Evolutionary conservation across 2,888 invertebrate species (phyloP).

Genomic region (Orgyia antiqua): DNA sequence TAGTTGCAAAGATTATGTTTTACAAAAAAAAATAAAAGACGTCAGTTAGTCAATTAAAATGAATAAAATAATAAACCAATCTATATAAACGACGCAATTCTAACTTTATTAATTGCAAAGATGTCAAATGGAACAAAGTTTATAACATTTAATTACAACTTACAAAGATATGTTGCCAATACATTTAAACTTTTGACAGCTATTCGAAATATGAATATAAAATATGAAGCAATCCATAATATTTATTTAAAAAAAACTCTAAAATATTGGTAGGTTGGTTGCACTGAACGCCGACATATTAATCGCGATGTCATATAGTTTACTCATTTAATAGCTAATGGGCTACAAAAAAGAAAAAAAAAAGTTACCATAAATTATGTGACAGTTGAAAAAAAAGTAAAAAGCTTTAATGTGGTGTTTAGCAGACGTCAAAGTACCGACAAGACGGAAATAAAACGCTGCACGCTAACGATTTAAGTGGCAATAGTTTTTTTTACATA

Average conservation of each 20-base stretch:
- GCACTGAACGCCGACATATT: conserved; percentile 53
- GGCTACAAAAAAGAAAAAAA: conserved; percentile 51
- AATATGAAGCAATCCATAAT: conserved; percentile 1
- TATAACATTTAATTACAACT: too few relatives aligned
- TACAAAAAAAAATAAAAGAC: too few relatives aligned
- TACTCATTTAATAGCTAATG: conserved; percentile 73
- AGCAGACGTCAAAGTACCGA: conserved; percentile 70
- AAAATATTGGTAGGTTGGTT: conserved; percentile 31
- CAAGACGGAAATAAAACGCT: conserved; percentile 56
- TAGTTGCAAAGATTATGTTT: too few relatives aligned
- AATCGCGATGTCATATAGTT: conserved; percentile 59
- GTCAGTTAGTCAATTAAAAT: too few relatives aligned
- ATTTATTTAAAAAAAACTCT: conserved; percentile 17
- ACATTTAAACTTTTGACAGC: too few relatives aligned
- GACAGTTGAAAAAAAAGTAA: conserved; percentile 67
- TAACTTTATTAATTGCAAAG: too few relatives aligned
- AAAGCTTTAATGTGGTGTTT: conserved; percentile 75
- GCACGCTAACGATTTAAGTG: conserved; percentile 36
- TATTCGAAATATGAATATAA: background rate
- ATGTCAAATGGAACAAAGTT: too few relatives aligned
- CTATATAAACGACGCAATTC: too few relatives aligned
- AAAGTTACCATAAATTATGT: conserved; percentile 65
- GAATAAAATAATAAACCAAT: too few relatives aligned
- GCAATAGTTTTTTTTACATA: conserved; percentile 16
- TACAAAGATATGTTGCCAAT: too few relatives aligned